These are phyloP conservation scores for Gymnarchus niloticus DNA, from an alignment of 2,113 vertebrate genomes.

Conservation along the genomic window DNA sequence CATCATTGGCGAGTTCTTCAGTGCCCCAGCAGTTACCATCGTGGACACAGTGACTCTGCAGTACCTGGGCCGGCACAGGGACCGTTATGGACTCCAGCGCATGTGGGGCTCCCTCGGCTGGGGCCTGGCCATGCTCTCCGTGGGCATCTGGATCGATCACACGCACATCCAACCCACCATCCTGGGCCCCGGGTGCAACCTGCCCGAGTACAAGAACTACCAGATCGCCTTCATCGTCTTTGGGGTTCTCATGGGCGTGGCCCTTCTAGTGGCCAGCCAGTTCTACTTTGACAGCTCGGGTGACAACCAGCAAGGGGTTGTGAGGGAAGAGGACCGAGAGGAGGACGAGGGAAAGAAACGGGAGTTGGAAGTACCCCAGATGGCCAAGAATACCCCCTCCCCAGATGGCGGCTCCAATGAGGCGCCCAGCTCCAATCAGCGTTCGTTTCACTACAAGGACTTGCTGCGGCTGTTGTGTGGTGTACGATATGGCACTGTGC, in stretches of 20 bases:
- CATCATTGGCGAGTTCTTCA: conserved; percentile 96
- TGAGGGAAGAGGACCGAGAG: conserved; percentile 47
- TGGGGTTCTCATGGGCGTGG: conserved; percentile 84
- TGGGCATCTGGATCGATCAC: conserved; percentile 93
- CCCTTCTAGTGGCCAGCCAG: conserved; percentile 84
- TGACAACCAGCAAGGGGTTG: conserved; percentile 38
- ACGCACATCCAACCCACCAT: conserved; percentile 63
- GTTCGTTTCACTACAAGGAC: conserved; percentile 74
- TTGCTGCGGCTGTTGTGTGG: conserved; percentile 82
- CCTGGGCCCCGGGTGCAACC: conserved; percentile 68
- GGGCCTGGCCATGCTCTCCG: conserved; percentile 90
- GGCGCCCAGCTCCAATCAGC: conserved; percentile 34
- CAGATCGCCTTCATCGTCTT: conserved; percentile 90
- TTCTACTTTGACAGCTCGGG: conserved; percentile 76
- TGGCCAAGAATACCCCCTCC: conserved; percentile 52
- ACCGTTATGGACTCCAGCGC: conserved; percentile 90
- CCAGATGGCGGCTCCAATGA: conserved; percentile 50
- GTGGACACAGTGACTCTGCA: conserved; percentile 94
- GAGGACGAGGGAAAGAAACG: conserved; percentile 46
- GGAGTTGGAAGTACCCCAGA: conserved; percentile 62
- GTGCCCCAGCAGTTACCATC: conserved; percentile 90
- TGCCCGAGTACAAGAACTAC: conserved; percentile 84
- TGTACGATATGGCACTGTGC: conserved; percentile 84
- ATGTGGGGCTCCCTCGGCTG: conserved; percentile 99
- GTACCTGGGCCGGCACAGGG: conserved; percentile 83